phyloP scores from a whole-genome alignment of 2,113 vertebrate genomes.

The Platysteira castanea region DNA sequence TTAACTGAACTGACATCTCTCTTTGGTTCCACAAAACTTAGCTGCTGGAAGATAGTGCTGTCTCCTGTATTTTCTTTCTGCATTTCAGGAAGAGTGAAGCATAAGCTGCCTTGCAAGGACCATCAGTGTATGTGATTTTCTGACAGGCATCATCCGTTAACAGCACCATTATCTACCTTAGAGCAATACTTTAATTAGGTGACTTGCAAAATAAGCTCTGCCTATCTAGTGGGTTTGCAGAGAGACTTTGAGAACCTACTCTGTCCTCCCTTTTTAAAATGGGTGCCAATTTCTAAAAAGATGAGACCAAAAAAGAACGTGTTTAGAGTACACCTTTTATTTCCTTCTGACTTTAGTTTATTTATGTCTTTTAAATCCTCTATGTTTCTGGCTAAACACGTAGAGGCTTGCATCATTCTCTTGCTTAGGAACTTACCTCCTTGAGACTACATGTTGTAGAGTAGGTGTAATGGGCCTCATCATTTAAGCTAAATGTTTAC shows the following conservation, averaged over 20 bases:
- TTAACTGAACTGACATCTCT: constrained; percentile 45
- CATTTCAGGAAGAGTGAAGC: neutral
- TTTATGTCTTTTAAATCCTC: neutral
- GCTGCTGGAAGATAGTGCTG: neutral
- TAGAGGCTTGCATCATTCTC: neutral
- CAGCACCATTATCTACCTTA: neutral
- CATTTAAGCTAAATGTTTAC: neutral
- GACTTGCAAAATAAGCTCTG: neutral
- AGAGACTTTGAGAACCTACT: neutral
- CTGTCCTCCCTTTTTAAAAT: neutral
- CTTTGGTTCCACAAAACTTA: constrained; percentile 34
- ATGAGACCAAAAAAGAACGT: neutral
- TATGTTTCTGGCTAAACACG: neutral
- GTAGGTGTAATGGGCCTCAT: neutral
- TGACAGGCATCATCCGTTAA: neutral
- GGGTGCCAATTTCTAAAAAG: neutral
- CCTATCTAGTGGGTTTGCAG: neutral
- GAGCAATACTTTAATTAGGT: neutral
- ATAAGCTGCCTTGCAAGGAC: neutral
- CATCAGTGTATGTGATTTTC: neutral
- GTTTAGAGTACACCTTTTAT: neutral
- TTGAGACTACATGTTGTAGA: neutral
- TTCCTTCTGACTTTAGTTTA: neutral
- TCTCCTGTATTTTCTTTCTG: neutral
- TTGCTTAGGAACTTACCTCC: neutral